Base-by-base conservation (phyloP, 2,797 vertebrate genomes). In the Phoeniculus purpureus region DNA sequence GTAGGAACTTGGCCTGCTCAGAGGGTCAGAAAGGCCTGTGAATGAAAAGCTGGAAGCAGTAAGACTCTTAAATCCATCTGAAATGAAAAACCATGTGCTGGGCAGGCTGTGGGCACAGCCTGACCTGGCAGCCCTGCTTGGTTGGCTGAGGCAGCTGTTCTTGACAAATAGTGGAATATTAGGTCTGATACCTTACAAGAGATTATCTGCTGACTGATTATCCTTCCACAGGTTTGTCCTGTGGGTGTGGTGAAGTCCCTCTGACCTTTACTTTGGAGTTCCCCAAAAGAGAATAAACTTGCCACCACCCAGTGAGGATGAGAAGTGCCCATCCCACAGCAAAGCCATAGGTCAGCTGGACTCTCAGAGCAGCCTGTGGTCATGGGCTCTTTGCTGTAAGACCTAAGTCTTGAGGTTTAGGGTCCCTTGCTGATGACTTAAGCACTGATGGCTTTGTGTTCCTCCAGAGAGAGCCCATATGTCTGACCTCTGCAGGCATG, bases 251-350 rank as follows among this genome's bases (percentile, higher is more conserved):
- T 4, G 37, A 62, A 47, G 17, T 78, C 22, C 19, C 58, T 51
- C 70, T 83, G 78, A 77, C 78, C 85, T 81, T 77, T 62, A 3
- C 32, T 37, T 61, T 72, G 83, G 60, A 67, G 29, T n/a, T 87
- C 7, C 80, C 75, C 54, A 8, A 10, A 54, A 20, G 27, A 20
- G 32, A 23, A 26, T 40, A 18, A 67, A 31, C 5, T n/a, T 17
- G 3, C 47, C 60, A 43, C 17, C 51, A 8, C 18, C 1, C 23
- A 1, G 17, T 0, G 62, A 43, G 62, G 62, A 4, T 26, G 75
- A 11, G 4, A 43, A 27, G 48, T 10, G 74, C 40, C 26, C 18
- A 2, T 29, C 43, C 26, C 20, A 43, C 9, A 6, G 74, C 81
- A 43, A 26, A 68, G 34, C 47, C 20, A 9, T 31, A 9, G 43